Evolutionary conservation across 53 echinoderm and acorn worm species (phyloP), one percentile per base, ranked within the genome.

Genomic region (Zoroaster sp.): DNA sequence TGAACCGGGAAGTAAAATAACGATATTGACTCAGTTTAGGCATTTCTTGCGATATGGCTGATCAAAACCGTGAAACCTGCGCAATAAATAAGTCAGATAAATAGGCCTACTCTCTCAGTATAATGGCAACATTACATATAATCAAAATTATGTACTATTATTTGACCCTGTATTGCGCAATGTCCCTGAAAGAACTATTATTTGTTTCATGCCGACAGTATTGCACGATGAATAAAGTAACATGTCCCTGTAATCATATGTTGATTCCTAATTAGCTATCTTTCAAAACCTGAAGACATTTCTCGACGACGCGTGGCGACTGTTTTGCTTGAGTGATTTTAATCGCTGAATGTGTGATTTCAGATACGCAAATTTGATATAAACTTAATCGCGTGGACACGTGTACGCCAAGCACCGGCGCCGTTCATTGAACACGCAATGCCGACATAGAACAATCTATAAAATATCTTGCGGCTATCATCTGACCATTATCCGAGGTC

Each of bases 261-360:
- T 7, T 55, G 20, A 5, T 4, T 47, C 47, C 63, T 59, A 59
- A 28, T 59, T 59, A 59, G 63, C 63, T 59, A 59, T 59, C 63
- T 59, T 59, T 21, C 8, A 59, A 28, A 28, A 59, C 28, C 63
- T 15, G 9, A 28, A 59, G 63, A 28, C 63, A 28, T 59, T 25
- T 18, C 34, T 47, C 76, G 51, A 41, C 76, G 31, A 46, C 30
- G 76, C 32, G 76, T 28, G 46, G 28, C 76, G 46, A 52, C 30
- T 49, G 74, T 33, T 51, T 15, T 47, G 76, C 49, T 47, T 6
- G 46, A 18, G 17, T 35, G 41, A 4, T 51, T 76, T 76, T 51
- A 76, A 76, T 49, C 76, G 44, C 44, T 44, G 43, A 75, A 75
- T 75, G 31, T 76, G 76, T 76, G 74, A 76, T 41, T 76, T 32